A percentile compares a stretch with the other conserved stretches of the same genome.
These are phyloP conservation scores for Amphiprion percula DNA, from an alignment of 2,113 vertebrate genomes.

Conservation along the genomic window DNA sequence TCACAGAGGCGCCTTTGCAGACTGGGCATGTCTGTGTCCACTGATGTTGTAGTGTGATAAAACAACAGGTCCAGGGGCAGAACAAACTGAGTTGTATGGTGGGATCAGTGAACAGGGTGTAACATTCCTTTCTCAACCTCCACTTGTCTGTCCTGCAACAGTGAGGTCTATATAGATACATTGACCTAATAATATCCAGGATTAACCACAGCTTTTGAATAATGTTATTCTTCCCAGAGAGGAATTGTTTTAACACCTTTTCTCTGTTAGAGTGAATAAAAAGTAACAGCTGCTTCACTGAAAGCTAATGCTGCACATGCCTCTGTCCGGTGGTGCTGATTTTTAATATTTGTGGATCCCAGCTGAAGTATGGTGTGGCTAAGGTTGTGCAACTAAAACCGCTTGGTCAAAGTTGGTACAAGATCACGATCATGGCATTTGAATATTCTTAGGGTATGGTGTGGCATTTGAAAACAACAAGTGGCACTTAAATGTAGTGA, in stretches of 20 bases:
- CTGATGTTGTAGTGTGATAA: slow-evolving; percentile 74
- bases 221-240: not conserved
- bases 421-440: not conserved
- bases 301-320: not conserved
- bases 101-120: slow-evolving; percentile 58
- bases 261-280: not conserved
- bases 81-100: slow-evolving; percentile 61
- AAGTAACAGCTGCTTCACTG: not conserved
- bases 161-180: not conserved
- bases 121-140: slow-evolving; percentile 61
- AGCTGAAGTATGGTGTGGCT: not conserved
- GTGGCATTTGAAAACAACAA: not conserved
- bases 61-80: slow-evolving; percentile 69
- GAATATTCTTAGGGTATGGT: not conserved
- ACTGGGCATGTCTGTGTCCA: slow-evolving; percentile 63
- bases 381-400: not conserved
- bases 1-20: slow-evolving; percentile 23
- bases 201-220: not conserved
- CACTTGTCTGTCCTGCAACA: slow-evolving; percentile 26
- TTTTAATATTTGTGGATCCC: slow-evolving; percentile 4
- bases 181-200: not conserved
- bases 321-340: not conserved
- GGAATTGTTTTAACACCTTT: not conserved
- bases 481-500: not conserved
- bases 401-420: not conserved